Base-by-base conservation (phyloP, 2,888 invertebrate genomes). In the Drosophila koepferae region DNA sequence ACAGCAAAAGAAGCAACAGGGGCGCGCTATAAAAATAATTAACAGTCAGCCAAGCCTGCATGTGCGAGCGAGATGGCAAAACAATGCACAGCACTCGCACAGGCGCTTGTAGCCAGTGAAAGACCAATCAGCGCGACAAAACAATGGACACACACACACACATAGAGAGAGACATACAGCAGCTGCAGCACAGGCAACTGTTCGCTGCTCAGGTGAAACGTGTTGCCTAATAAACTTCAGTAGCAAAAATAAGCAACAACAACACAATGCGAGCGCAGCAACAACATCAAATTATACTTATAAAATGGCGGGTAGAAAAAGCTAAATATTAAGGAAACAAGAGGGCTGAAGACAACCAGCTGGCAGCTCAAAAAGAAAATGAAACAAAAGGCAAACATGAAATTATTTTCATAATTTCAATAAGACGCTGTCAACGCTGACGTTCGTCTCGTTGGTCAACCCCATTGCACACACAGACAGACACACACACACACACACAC, bases 271-370 rank as follows among this genome's bases (percentile, higher is more conserved):
- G 31, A 31, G 31, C 31, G 66, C 72, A 83, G 62, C 83, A 74
- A 64, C 85, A 81, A 70, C 91, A 91, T 91, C 84, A 91, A 90
- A 91, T 90, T 90, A 90, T 90, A 89, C 91, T 90, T 91, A 91
- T 86, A 91, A 91, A 91, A 92, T 92, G 91, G 92, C 88, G 78
- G 41, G 56, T 23, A 23, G 34, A 23, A 34, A 20, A n/a, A 40
- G 51, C 14, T 1, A 48, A 44, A n/a, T 38, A 31, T 28, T 14
- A 9, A 38, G 16, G 28, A n/a, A 18, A 16, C 31, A 44, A 41
- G 46, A n/a, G 16, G 40, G 46, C 28, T 6, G 40, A 23, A 16
- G 38, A 38, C 38, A 38, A 53, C 38, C 10, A 31, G 34, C 38
- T 63, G 74, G 63, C 69, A 65, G 64, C 64, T 31, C 38, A 9